Evolutionary conservation across 2,888 invertebrate species (phyloP), one percentile per base, ranked within the genome.

Genomic region (Erebia palarica): DNA sequence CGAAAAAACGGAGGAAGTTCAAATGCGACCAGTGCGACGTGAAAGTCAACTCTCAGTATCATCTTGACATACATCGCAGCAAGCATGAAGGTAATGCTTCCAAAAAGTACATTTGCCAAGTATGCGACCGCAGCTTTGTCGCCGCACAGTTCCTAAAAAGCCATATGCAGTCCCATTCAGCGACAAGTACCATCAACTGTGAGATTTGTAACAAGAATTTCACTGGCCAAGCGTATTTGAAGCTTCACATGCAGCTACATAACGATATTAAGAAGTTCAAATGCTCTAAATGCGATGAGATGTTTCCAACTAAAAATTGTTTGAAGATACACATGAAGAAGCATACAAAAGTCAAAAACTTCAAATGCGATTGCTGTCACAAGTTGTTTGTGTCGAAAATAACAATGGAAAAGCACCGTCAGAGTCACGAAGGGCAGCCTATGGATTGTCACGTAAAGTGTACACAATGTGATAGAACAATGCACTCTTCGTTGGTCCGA

Each of bases 301-400:
- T 92, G 91, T 86, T 93, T 53, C 93, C 92, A 0, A 93, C 93
- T 0, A 93, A 93, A 77, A 93, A 92, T 75, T 93, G 93, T 75
- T 78, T 93, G 42, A 93, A 93, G 82, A 84, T 87, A 3, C 93
- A 93, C 77, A 92, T 93, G 93, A 93, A 93, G 69, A 93, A 93
- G 72, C 93, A 93, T 73, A 89, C 92, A 0, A 93, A 93, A 78
- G 91, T 92, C 0, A 93, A 93, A 85, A 93, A 93, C 76, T 92
- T 92, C 72, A 92, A 92, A 77, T 93, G 93, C 59, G 93, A 93
- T 70, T 88, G 85, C 63, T 93, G 93, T 74, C 86, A 86, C 58
- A 93, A 93, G 81, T 78, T 88, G 42, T 93, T 93, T 81, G 93
- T 93, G 0, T 93, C 93, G 0, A 93, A 92, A 80, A 90, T 93